phyloP scores from a whole-genome alignment of 2,888 invertebrate genomes.

The Chrysolina americana region DNA sequence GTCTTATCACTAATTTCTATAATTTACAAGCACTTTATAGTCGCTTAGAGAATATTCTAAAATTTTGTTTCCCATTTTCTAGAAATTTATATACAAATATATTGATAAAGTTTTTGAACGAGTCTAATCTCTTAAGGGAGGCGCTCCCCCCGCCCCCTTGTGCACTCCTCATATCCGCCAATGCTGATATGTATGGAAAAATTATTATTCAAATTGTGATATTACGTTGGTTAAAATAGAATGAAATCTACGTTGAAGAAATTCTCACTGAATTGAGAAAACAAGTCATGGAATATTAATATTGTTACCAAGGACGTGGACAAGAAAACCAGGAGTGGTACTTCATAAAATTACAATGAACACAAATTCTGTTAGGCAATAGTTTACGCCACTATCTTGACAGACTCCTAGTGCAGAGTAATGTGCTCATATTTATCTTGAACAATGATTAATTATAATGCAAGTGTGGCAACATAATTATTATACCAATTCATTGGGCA shows the following conservation, averaged over 20 bases:
- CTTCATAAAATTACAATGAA: background rate
- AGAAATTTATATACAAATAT: too few species aligned
- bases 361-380: slow-evolving; percentile 10
- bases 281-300: background rate
- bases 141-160: too few species aligned
- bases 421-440: slow-evolving; percentile 15
- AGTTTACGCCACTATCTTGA: slow-evolving; percentile 10
- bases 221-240: background rate
- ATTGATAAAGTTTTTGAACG: too few species aligned
- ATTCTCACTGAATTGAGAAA: background rate
- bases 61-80: too few species aligned
- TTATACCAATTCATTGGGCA: slow-evolving; percentile 10
- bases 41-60: too few species aligned
- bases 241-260: too few species aligned
- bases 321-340: slow-evolving; percentile 17
- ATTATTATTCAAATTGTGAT: too few species aligned
- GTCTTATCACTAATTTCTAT: too few species aligned
- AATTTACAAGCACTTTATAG: too few species aligned
- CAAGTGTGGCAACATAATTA: background rate
- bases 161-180: too few species aligned
- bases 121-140: too few species aligned
- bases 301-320: slow-evolving; percentile 1
- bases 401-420: background rate
- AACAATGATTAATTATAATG: slow-evolving; percentile 15
- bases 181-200: too few species aligned